Base-by-base conservation (phyloP, 2,888 invertebrate species). In the Rhingia rostrata region DNA sequence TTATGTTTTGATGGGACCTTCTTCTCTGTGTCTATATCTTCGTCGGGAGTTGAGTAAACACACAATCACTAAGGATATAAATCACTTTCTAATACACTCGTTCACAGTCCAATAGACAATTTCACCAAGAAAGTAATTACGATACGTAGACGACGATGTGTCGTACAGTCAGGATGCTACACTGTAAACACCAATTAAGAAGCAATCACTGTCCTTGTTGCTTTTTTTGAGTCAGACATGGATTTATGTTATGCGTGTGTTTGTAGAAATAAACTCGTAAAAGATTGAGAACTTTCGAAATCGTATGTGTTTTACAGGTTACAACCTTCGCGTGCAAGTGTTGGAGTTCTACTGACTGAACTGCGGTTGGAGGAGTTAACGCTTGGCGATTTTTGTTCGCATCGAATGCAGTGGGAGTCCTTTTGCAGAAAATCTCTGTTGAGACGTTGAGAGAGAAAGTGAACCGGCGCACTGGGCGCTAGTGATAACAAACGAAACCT, bases 241-340 rank as follows among this genome's bases (percentile, higher is more conserved):
- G 70, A 56, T 22, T 66, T 60, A 54, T 51, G n/a, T 39, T 41
- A 0, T 22, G 47, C 30, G 35, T 12, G 7, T 39, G 51, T 35
- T 33, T 35, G 22, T 35, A 39, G 39, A 60, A 22, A 53, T 47
- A 79, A 54, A 70, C 69, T 74, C 70, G 84, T 69, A 69, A 84
- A 69, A 37, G 22, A 22, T 22, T 83, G 54, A 37, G 30, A 30
- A 49, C 7, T 30, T 22, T 10, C 4, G 30, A 54, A 61, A 30
- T 12, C 37, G 35, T 37, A 73, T 14, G 22, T 14, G 7, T 4
- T 64, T 37, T 37, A 45, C 4, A 49, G 49, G 64, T 43, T 43
- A 66, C 84, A 74, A 84, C 74, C 66, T 74, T 66, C 69, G 64
- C 84, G 64, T 69, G 63, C 74, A 60, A 74, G 64, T 74, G 80